These are phyloP conservation scores for Candidula unifasciata DNA, from an alignment of 2,888 invertebrate genomes.

Conservation along the genomic window DNA sequence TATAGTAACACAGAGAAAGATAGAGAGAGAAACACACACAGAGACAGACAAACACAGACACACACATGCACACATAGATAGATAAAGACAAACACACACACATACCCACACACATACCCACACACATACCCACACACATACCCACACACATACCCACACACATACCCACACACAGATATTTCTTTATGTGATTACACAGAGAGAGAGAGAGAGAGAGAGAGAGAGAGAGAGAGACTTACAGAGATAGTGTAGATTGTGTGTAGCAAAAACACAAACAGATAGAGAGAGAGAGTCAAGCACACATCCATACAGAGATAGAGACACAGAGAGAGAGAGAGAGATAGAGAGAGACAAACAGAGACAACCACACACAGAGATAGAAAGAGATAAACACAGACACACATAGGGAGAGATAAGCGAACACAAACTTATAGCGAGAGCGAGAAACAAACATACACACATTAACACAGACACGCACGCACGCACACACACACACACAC, in stretches of 20 bases:
- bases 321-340: background rate
- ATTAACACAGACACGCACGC: no score
- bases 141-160: constrained; percentile 5
- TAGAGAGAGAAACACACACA: no score
- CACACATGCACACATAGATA: background rate
- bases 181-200: no score
- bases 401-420: constrained; percentile 6
- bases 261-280: no score
- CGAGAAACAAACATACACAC: no score
- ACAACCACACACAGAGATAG: constrained; percentile 37
- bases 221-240: constrained; percentile 10
- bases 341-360: constrained; percentile 14
- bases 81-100: constrained; percentile 37
- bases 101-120: constrained; percentile 7
- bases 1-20: constrained; percentile 16
- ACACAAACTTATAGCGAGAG: no score
- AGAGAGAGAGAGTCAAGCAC: no score
- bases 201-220: constrained; percentile 20
- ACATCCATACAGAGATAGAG: no score
- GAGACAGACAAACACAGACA: no score
- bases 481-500: no score
- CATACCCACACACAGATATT: background rate
- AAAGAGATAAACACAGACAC: background rate
- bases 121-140: background rate
- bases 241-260: constrained; percentile 18